Conservation (phyloP, 1,140 invertebrate species). For the Harpegnathos saltator region DNA sequence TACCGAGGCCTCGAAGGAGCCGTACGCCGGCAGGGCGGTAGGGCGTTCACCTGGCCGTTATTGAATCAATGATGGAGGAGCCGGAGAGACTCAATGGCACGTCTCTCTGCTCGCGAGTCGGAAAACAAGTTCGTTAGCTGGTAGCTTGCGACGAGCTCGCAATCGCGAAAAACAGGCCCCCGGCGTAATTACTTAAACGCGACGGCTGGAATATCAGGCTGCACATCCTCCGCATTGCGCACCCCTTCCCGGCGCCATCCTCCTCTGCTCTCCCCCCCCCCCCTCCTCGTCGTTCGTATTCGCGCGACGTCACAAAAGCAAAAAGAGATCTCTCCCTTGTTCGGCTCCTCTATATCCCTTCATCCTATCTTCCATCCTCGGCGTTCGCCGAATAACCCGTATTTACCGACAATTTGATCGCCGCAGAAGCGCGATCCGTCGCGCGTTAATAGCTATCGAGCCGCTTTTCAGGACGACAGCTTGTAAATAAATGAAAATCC, state of each 20-base stretch:
- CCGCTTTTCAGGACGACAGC: conserved; percentile 57
- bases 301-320: not conserved
- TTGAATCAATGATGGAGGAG: conserved; percentile 51
- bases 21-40: not conserved
- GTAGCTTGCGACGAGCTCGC: not conserved
- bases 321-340: not conserved
- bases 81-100: conserved; percentile 32
- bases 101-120: not conserved
- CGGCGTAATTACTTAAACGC: conserved; percentile 1
- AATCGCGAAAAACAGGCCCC: not conserved
- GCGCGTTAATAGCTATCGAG: conserved; percentile 46
- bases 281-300: no score
- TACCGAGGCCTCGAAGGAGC: not conserved
- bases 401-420: conserved; percentile 2
- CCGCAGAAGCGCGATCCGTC: conserved; percentile 19
- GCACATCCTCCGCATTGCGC: not conserved
- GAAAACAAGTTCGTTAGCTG: conserved; percentile 41
- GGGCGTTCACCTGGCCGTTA: conserved; percentile 28
- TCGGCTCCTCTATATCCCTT: not conserved
- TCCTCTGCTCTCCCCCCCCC: no score
- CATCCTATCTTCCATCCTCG: not conserved
- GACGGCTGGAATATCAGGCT: conserved; percentile 9
- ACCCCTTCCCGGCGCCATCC: not conserved
- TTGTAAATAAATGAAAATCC: conserved; percentile 73
- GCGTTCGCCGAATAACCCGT: not conserved